Evolutionary conservation across 1,140 invertebrate genomes (phyloP), one percentile per base, ranked within the genome.

Genomic region (Trachymyrmex cornetzi): DNA sequence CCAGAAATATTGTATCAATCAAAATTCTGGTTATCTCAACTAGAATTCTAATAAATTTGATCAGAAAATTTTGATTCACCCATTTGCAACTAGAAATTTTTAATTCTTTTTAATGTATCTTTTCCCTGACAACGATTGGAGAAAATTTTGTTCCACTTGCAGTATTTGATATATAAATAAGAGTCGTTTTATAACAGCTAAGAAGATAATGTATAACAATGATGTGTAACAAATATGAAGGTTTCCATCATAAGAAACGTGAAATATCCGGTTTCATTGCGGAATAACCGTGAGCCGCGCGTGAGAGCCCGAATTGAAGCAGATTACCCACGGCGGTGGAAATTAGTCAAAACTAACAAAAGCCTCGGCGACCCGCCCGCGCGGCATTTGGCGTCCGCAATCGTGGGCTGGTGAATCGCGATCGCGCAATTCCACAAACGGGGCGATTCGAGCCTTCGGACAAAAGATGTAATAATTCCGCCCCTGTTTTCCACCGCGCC

Each of bases 391-490:
- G 90, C 66, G 79, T 87, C 88, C 89, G 90, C 93, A 95, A 95
- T 95, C 94, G 94, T 85, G 87, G 38, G 92, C 88, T 89, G 53
- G 5, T 55, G 92, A 86, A 95, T 94, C 94, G 92, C 94, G 94
- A 95, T 95, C 94, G 38, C 93, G 93, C 94, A 94, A 94, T 95
- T 95, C 93, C 93, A 87, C 93, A 94, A 95, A 95, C 95, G 93
- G 94, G 92, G 94, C 93, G 94, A 89, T 94, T 94, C 91, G 92
- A 92, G 91, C 89, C 92, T 94, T 91, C 88, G 92, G 94, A 95
- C 95, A 95, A 95, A 95, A 95, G 95, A 94, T 94, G 93, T 94
- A 95, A 95, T 95, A 95, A 95, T 95, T 95, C 92, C 94, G 93
- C 89, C 88, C 91, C 89, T 91, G 88, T 92, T 94, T 92, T 90